Base-by-base conservation (phyloP, 2,888 invertebrate genomes). In the Tillus elongatus region DNA sequence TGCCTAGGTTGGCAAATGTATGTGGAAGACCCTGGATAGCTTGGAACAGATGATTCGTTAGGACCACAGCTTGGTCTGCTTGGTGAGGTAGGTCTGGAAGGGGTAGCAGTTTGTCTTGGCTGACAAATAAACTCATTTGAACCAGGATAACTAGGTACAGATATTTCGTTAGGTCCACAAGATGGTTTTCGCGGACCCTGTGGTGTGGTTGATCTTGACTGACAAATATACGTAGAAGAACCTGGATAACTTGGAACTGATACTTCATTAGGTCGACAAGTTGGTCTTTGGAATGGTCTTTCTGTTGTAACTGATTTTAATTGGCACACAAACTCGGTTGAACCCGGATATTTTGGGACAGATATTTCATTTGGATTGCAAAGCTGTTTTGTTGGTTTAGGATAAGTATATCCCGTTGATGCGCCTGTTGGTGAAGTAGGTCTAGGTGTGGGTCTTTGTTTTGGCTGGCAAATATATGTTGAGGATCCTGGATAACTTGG, bases 21-120 rank as follows among this genome's bases (percentile, higher is more conserved):
- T n/a, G n/a, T n/a, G n/a, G n/a, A n/a, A n/a, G n/a, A n/a, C n/a
- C n/a, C n/a, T n/a, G n/a, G n/a, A n/a, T n/a, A n/a, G n/a, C 42
- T 39, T 13, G 39, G 49, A 0, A 54, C 63, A 11, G 58, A 44
- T 2, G 62, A 64, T 6, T 50, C 42, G 0, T 68, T 69, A 6
- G 69, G 68, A 2, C 68, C 54, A 57, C 53, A 67, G 0, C 63
- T 42, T 51, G 43, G 4, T 47, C 52, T n/a, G n/a, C n/a, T n/a
- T n/a, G n/a, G n/a, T n/a, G n/a, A n/a, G n/a, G n/a, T n/a, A 15
- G 11, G 33, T 13, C 33, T 35, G 27, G 35, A 38, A 9, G 41
- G 41, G 26, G 34, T 43, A 28, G 13, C 36, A 19, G 24, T 19
- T 19, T 6, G 24, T 19, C 24, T 19, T 6, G 30, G 4, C 30